A percentile compares a stretch with the other conserved stretches of the same genome.
Evolutionary conservation across 2,797 vertebrate species (phyloP).

Genomic region (Novumbra hubbsi): DNA sequence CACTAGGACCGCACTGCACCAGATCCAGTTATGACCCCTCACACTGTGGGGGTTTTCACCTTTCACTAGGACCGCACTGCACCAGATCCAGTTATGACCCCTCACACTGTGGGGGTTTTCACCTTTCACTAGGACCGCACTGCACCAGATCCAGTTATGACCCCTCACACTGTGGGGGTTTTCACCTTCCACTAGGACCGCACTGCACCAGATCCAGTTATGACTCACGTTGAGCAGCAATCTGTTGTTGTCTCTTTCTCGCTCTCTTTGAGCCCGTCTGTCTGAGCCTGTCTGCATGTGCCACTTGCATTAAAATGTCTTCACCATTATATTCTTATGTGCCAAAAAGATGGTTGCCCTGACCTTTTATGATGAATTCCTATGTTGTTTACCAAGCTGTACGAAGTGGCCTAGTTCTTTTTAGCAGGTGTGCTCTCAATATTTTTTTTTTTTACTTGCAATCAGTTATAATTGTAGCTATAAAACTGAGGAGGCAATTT

Average conservation of each 20-base stretch:
- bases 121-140: no score
- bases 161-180: no score
- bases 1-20: no score
- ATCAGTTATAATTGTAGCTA: conserved; percentile 1
- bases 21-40: no score
- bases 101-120: no score
- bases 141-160: no score
- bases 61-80: no score
- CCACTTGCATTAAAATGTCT: background rate
- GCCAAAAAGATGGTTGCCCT: background rate
- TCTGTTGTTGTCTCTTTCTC: background rate
- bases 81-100: no score
- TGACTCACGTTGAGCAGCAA: background rate
- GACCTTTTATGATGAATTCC: background rate
- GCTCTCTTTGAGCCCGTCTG: background rate
- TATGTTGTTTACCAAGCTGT: background rate
- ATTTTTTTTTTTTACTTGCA: background rate
- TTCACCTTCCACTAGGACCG: no score
- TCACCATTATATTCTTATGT: background rate
- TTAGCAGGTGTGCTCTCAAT: no score
- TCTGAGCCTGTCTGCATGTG: background rate
- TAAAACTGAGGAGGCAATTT: background rate
- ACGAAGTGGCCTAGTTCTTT: background rate
- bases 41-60: no score
- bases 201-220: no score